These are phyloP conservation scores for Sylvilagus floridanus DNA, from an alignment of 2,797 vertebrate genomes.

Conservation along the genomic window DNA sequence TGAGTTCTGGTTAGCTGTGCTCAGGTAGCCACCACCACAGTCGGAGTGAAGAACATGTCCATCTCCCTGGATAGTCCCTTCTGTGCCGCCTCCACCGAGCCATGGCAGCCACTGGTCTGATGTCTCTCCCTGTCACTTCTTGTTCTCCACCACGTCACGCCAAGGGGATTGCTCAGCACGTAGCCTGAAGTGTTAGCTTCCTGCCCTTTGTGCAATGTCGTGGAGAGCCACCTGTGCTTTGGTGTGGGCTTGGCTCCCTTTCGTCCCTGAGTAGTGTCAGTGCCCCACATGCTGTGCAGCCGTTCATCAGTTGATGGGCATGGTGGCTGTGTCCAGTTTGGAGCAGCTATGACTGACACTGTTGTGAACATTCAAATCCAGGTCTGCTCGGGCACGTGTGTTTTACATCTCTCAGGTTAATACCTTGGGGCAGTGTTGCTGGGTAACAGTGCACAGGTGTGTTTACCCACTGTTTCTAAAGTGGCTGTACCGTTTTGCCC, in stretches of 20 bases:
- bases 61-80: not conserved
- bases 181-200: too few species aligned
- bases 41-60: not conserved
- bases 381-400: not conserved
- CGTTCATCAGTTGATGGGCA: too few species aligned
- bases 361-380: accelerated
- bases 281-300: accelerated
- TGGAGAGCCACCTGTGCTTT: not conserved
- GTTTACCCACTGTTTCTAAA: not conserved
- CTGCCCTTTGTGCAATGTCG: not conserved
- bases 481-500: not conserved
- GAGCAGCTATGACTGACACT: not conserved
- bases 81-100: not conserved
- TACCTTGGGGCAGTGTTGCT: not conserved
- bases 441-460: not conserved
- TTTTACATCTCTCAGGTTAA: not conserved
- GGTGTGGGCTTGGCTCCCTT: accelerated
- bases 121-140: not conserved
- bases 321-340: not conserved
- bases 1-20: not conserved
- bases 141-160: not conserved
- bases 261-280: not conserved
- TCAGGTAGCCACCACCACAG: not conserved
- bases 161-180: accelerated
- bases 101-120: not conserved